Evolutionary conservation across 2,888 invertebrate genomes (phyloP), one percentile per base, ranked within the genome.

Genomic region (Agrotis segetum): DNA sequence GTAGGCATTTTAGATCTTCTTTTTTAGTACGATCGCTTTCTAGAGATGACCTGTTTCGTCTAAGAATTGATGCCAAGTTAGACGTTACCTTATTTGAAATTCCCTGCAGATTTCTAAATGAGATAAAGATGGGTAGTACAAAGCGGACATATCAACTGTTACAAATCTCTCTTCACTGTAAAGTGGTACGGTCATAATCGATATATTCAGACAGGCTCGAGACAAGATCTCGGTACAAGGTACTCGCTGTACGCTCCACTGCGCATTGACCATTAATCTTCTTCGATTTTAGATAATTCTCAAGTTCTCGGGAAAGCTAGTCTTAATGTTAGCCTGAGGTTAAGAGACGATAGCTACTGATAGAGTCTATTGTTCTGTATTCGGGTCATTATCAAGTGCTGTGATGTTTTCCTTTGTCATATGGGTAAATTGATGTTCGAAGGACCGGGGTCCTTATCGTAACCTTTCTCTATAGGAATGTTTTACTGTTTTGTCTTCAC

Each of bases 271-370:
- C 88, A 90, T 92, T 90, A 88, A 91, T 91, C 90, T 88, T 90
- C 90, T 89, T 91, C 90, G 90, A 92, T 92, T 89, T 87, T 83
- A 89, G 90, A 92, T 92, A 91, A 91, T 89, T 86, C 84, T 73
- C 79, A 79, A 85, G 80, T 86, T 85, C 83, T 87, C 83, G 87
- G 77, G 86, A 91, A 91, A 91, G 91, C 88, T 81, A 84, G 71
- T 77, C 79, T 86, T 87, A 87, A 88, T 82, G 85, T 85, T 82
- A 84, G 84, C 85, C 84, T 86, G 67, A 55, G 74, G 82, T 77
- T 74, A 55, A 68, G 29, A 79, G 71, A 80, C 76, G 85, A 82
- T 84, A 69, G 63, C 81, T 81, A 77, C 82, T 79, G 86, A 81
- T 87, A 86, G 74, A 63, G 56, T 69, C 68, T 72, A 86, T 88